These are phyloP conservation scores for Philaenus spumarius DNA, from an alignment of 1,140 invertebrate genomes.

Conservation along the genomic window DNA sequence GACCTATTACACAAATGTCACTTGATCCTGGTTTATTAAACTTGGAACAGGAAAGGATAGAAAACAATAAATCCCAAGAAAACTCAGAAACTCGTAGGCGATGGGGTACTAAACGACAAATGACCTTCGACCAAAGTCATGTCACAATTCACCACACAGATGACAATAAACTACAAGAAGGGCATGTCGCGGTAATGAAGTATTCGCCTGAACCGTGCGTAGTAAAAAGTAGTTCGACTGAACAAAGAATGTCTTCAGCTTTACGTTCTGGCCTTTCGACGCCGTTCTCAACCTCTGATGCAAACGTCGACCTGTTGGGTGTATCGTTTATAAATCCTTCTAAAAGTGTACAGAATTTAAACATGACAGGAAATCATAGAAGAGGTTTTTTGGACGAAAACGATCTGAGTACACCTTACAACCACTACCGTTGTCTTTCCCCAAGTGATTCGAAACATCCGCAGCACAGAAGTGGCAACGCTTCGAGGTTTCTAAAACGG, in stretches of 20 bases:
- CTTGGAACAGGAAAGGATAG: slow-evolving; percentile 4
- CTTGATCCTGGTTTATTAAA: slow-evolving; percentile 23
- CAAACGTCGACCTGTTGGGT: slow-evolving; percentile 30
- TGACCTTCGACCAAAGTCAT: slow-evolving; percentile 23
- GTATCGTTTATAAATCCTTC: slow-evolving; percentile 36
- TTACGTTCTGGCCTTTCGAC: slow-evolving; percentile 12
- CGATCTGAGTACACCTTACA: slow-evolving; percentile 63
- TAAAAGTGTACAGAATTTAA: slow-evolving; percentile 24
- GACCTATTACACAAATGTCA: slow-evolving; percentile 23
- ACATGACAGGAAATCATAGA: slow-evolving; percentile 26
- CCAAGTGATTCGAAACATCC: slow-evolving; percentile 51
- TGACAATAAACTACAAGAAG: slow-evolving; percentile 8
- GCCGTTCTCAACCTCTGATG: slow-evolving; percentile 24
- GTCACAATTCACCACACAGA: slow-evolving; percentile 7
- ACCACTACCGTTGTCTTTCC: slow-evolving; percentile 61
- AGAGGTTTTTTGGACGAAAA: slow-evolving; percentile 42
- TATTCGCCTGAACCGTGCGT: slow-evolving; percentile 5
- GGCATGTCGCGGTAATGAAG: slow-evolving; percentile 4
- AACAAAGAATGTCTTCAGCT: slow-evolving; percentile 9
- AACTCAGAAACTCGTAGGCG: not conserved
- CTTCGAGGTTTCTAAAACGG: slow-evolving; percentile 42
- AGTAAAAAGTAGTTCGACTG: slow-evolving; percentile 10
- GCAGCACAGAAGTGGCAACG: slow-evolving; percentile 30
- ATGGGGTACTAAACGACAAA: slow-evolving; percentile 22
- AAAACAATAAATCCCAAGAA: slow-evolving; percentile 6